Evolutionary conservation across 37 sponge, comb jelly and placozoan genomes (phyloP).

Genomic region (Bolinopsis microptera): DNA sequence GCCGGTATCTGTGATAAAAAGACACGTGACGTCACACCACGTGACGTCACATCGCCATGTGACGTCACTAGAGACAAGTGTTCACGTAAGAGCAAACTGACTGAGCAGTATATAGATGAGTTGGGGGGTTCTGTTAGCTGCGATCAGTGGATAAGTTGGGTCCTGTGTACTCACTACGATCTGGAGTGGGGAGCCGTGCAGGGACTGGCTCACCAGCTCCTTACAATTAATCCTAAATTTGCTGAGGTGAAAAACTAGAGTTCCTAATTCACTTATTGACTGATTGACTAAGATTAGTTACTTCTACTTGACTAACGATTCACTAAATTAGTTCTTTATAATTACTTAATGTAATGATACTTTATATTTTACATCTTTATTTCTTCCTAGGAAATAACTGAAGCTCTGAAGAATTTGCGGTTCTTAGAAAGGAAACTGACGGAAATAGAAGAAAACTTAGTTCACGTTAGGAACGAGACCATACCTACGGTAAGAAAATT

Average conservation of each 20-base stretch:
- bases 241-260: not conserved
- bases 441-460: slow-evolving; percentile 40
- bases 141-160: not conserved
- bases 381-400: slow-evolving; percentile 1
- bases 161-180: not conserved
- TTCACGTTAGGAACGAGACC: slow-evolving; percentile 39
- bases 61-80: no score
- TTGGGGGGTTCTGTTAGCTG: not conserved
- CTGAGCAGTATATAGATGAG: not conserved
- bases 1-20: no score
- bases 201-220: not conserved
- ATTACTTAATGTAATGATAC: no score
- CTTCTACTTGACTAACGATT: not conserved
- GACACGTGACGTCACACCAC: no score
- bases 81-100: no score
- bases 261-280: not conserved
- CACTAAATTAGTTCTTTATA: no score
- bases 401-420: slow-evolving; percentile 34
- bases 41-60: not conserved
- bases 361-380: no score
- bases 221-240: not conserved
- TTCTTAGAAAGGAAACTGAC: not conserved
- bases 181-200: not conserved
- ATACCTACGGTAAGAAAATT: slow-evolving; percentile 36
- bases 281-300: not conserved